These are phyloP conservation scores for Pomatorhinus ruficollis DNA, from an alignment of 2,113 vertebrate genomes.

Conservation along the genomic window DNA sequence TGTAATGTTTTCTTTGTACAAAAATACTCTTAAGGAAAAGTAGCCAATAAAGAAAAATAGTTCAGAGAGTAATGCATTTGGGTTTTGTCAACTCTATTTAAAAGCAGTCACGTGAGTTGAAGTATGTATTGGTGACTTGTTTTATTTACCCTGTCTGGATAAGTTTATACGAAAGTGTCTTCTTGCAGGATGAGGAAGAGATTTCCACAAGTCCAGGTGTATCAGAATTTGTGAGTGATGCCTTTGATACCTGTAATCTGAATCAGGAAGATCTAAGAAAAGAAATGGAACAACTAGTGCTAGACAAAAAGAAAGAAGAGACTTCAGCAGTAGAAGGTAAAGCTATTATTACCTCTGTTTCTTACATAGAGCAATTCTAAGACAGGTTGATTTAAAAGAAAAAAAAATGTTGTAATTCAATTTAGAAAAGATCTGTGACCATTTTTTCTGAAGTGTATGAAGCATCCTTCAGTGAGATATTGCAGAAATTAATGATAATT, in stretches of 20 bases:
- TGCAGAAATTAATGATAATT: neutral
- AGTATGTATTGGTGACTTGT: neutral
- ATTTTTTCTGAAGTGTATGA: neutral
- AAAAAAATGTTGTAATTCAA: neutral
- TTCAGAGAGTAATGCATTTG: neutral
- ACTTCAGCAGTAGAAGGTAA: constrained; percentile 78
- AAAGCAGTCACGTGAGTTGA: neutral
- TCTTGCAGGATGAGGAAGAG: constrained; percentile 87
- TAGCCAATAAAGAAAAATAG: neutral
- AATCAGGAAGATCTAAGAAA: constrained; percentile 94
- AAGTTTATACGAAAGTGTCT: neutral
- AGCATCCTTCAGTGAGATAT: neutral
- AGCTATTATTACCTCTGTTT: neutral
- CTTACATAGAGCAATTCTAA: neutral
- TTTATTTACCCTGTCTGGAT: neutral
- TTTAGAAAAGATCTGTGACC: neutral
- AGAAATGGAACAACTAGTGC: constrained; percentile 95
- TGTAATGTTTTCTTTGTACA: neutral
- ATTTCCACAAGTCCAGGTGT: constrained; percentile 95
- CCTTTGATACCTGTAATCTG: constrained; percentile 87
- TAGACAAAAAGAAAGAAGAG: constrained; percentile 87
- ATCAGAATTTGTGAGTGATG: constrained; percentile 96
- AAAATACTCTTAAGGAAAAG: neutral
- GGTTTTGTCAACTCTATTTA: neutral
- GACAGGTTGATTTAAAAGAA: neutral